Conservation (phyloP, 2,888 invertebrate genomes). For the Bruchidius siliquastri region DNA sequence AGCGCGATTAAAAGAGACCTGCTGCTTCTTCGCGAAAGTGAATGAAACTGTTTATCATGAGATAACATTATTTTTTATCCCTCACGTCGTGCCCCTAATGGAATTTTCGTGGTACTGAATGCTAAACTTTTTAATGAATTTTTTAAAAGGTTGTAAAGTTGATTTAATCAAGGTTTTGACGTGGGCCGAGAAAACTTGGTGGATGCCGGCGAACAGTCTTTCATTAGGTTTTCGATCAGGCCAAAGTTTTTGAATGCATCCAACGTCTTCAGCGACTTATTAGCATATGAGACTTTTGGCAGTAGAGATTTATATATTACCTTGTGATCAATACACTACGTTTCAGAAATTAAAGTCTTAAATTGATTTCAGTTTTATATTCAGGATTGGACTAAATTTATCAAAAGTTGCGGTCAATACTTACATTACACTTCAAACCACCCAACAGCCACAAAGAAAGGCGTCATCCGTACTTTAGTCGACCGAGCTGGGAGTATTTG, state of each 20-base stretch:
- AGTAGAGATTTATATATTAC: no score
- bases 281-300: no score
- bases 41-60: background rate
- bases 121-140: background rate
- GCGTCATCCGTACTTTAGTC: no score
- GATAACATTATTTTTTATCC: background rate
- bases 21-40: background rate
- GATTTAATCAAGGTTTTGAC: background rate
- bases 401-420: no score
- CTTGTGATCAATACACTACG: no score
- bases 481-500: no score
- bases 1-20: background rate
- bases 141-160: background rate
- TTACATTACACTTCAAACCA: no score
- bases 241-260: background rate
- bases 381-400: no score
- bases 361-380: no score
- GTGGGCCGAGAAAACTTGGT: background rate
- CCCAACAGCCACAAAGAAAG: no score
- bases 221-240: background rate
- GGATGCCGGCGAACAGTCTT: background rate
- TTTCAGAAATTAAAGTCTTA: no score
- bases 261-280: no score
- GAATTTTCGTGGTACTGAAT: background rate
- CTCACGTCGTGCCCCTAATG: background rate